These are phyloP conservation scores for Pachliopta kotzebuea DNA, from an alignment of 2,888 invertebrate species.

Conservation along the genomic window DNA sequence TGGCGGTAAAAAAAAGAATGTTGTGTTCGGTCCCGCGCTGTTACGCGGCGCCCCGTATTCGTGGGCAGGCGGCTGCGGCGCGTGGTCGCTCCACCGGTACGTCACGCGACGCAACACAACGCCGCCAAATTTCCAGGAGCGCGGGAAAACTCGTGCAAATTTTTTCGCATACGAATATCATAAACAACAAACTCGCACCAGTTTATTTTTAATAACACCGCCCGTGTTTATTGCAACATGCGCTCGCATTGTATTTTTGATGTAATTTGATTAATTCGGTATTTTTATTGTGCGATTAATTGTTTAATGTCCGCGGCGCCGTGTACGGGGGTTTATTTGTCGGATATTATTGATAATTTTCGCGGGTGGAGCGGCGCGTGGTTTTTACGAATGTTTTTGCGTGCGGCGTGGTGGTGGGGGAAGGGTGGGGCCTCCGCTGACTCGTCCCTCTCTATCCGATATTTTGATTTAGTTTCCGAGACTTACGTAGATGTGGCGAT, in stretches of 20 bases:
- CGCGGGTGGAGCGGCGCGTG: conserved; percentile 68
- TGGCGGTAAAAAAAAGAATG: conserved; percentile 64
- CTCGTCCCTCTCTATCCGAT: conserved; percentile 78
- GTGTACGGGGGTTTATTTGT: conserved; percentile 63
- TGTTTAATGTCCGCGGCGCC: conserved; percentile 56
- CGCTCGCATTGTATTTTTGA: conserved; percentile 70
- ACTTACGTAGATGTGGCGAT: conserved; percentile 78
- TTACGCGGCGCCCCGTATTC: conserved; percentile 60
- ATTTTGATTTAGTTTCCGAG: conserved; percentile 80
- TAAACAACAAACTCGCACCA: conserved; percentile 41
- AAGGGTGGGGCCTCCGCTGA: conserved; percentile 73
- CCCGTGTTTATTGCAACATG: conserved; percentile 67
- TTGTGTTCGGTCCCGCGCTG: conserved; percentile 44
- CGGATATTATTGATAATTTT: conserved; percentile 71
- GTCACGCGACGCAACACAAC: too few relatives aligned
- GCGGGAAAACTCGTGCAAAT: conserved; percentile 67
- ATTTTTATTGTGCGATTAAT: conserved; percentile 68
- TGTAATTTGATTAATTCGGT: conserved; percentile 69
- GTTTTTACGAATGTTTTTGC: conserved; percentile 80
- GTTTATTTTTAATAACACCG: conserved; percentile 58
- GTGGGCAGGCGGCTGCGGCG: conserved; percentile 68
- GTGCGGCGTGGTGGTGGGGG: conserved; percentile 68
- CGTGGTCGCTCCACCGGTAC: conserved; percentile 60
- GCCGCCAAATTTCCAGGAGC: conserved; percentile 56
- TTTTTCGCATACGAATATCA: conserved; percentile 38